Evolutionary conservation across 2,797 vertebrate species (phyloP).

Genomic region (Platyrinchus mystaceus): DNA sequence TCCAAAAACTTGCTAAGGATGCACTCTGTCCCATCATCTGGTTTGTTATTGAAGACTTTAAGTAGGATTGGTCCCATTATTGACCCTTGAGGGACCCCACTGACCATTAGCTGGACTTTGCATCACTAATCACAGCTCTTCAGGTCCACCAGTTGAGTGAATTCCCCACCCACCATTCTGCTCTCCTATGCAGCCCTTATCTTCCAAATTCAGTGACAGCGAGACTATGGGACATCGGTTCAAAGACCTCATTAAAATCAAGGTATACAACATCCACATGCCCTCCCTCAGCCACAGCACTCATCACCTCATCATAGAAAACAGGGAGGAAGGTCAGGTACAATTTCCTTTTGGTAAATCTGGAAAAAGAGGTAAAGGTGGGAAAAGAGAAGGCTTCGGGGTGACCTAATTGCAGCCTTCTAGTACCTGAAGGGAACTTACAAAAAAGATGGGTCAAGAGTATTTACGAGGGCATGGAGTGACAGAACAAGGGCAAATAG

Average conservation of each 20-base stretch:
- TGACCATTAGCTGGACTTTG: background rate
- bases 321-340: background rate
- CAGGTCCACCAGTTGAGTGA: background rate
- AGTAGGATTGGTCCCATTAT: background rate
- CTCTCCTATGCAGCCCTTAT: background rate
- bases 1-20: background rate
- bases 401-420: background rate
- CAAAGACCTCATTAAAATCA: background rate
- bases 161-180: background rate
- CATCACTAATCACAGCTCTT: background rate
- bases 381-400: background rate
- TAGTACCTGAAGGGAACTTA: background rate
- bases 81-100: background rate
- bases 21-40: background rate
- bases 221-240: background rate
- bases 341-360: background rate
- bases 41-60: background rate
- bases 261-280: background rate
- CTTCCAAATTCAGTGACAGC: background rate
- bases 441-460: background rate
- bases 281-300: background rate
- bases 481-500: rapidly evolving
- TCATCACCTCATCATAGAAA: rapidly evolving
- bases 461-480: background rate
- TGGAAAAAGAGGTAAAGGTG: background rate